Percentiles rank a stretch among this genome's conserved stretches.
These are phyloP conservation scores for Charadrius vociferus DNA, from an alignment of 2,113 vertebrate species.

Conservation along the genomic window DNA sequence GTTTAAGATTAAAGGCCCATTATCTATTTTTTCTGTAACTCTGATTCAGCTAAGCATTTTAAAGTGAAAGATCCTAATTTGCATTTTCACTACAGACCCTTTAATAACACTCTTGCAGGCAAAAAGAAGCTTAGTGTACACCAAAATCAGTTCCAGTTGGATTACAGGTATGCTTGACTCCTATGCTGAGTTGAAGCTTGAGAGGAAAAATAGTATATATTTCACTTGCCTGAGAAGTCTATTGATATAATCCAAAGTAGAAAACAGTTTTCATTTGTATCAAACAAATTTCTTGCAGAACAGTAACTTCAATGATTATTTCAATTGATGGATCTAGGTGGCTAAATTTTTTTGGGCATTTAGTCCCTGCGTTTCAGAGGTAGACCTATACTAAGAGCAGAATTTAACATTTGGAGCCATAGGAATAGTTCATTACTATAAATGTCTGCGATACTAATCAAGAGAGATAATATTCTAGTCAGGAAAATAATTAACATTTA, in stretches of 20 bases:
- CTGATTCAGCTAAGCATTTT: not conserved
- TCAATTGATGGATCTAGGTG: not conserved
- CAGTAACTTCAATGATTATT: not conserved
- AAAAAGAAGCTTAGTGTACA: not conserved
- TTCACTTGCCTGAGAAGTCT: not conserved
- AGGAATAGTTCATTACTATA: not conserved
- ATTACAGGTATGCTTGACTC: not conserved
- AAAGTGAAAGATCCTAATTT: not conserved
- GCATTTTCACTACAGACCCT: not conserved
- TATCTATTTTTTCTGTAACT: not conserved
- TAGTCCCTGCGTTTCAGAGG: not conserved
- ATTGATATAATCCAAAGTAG: not conserved
- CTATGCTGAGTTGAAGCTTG: not conserved
- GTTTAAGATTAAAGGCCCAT: not conserved
- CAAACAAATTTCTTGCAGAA: not conserved
- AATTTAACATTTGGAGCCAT: constrained; percentile 1
- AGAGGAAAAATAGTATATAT: not conserved
- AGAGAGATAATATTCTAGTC: constrained; percentile 4
- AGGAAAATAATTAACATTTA: constrained; percentile 44
- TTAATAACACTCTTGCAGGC: not conserved
- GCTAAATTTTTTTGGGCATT: not conserved
- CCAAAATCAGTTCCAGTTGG: not conserved
- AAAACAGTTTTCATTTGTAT: not conserved
- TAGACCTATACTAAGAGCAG: not conserved
- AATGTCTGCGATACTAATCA: constrained; percentile 37